phyloP scores from a whole-genome alignment of 2,888 invertebrate species.

The Hypsopygia costalis region DNA sequence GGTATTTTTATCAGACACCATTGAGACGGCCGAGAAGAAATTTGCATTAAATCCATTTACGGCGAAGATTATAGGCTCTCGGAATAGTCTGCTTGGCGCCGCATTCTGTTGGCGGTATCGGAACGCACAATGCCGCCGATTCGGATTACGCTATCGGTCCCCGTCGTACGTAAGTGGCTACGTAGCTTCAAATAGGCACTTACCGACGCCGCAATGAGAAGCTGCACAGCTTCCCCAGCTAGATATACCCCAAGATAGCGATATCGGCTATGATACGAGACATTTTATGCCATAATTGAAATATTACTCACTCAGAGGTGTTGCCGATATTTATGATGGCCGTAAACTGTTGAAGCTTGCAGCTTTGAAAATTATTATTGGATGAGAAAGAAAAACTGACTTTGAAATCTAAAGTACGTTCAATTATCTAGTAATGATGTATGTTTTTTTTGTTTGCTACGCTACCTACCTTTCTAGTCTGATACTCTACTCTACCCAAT shows the following conservation, averaged over 20 bases:
- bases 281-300: constrained; percentile 65
- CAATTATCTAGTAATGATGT: no score
- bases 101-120: constrained; percentile 46
- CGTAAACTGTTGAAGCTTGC: constrained; percentile 29
- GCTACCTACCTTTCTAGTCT: no score
- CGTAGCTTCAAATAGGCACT: constrained; percentile 70
- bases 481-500: no score
- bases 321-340: constrained; percentile 44
- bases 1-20: constrained; percentile 54
- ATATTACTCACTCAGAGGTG: constrained; percentile 54
- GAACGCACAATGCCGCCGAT: constrained; percentile 66
- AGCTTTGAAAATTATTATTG: not conserved
- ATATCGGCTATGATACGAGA: constrained; percentile 59
- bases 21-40: constrained; percentile 51
- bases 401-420: no score
- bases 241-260: constrained; percentile 59
- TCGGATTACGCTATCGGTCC: constrained; percentile 70
- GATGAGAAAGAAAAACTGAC: no score
- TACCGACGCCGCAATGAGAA: constrained; percentile 63
- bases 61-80: constrained; percentile 58
- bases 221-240: constrained; percentile 56
- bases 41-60: constrained; percentile 73
- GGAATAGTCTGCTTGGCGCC: constrained; percentile 52
- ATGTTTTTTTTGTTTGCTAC: no score
- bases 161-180: constrained; percentile 56